phyloP scores from a whole-genome alignment of 2,113 vertebrate species.

The Bothrops jararaca region DNA sequence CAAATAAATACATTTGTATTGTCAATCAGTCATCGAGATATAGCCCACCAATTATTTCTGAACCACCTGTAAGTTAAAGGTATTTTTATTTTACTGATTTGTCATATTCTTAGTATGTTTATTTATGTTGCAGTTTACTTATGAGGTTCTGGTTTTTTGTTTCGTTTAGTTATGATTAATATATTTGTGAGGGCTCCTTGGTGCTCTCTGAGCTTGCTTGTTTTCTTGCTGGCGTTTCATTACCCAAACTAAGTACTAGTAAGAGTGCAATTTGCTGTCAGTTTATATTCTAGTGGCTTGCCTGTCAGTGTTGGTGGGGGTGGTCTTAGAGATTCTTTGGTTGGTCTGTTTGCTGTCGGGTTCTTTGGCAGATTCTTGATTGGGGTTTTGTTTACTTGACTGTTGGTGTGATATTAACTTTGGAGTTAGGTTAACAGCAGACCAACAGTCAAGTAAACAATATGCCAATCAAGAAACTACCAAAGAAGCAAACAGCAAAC shows the following conservation, averaged over 20 bases:
- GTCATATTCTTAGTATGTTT: not conserved
- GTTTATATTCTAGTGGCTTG: not conserved
- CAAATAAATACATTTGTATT: not conserved
- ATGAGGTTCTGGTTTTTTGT: not conserved
- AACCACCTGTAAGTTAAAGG: not conserved
- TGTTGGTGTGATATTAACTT: not conserved
- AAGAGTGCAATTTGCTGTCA: not conserved
- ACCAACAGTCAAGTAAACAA: not conserved
- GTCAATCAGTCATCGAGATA: not conserved
- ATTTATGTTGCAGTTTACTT: slow-evolving; percentile 19
- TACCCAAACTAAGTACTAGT: not conserved
- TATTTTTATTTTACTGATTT: not conserved
- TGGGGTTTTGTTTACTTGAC: not conserved
- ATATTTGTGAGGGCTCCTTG: not conserved
- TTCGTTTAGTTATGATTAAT: not conserved
- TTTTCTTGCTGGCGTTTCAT: not conserved
- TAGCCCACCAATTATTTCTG: not conserved
- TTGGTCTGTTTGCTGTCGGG: too few relatives aligned
- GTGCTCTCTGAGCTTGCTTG: not conserved
- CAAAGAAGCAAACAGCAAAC: not conserved
- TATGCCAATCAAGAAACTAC: not conserved
- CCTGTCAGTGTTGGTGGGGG: too few relatives aligned
- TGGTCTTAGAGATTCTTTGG: too few relatives aligned
- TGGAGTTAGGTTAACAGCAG: not conserved
- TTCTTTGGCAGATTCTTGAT: not conserved